phyloP scores from a whole-genome alignment of 2,113 vertebrate species.

The Saimiri boliviensis region DNA sequence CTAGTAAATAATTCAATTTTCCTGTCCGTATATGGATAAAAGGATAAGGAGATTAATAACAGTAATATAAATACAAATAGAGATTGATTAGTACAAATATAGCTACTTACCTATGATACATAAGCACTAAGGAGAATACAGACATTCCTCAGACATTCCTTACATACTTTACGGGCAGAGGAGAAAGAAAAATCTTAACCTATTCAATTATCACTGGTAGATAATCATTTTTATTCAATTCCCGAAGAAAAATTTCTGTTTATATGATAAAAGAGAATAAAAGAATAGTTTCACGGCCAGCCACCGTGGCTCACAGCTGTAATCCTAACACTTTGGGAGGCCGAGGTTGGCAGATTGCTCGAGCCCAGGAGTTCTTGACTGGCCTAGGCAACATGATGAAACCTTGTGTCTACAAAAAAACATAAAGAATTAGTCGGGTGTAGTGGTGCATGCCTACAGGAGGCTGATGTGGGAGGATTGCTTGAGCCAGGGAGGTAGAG shows the following conservation, averaged over 20 bases:
- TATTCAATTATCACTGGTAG: background rate
- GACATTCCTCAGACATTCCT: background rate
- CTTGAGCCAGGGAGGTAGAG: too few species aligned
- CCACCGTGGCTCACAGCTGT: too few species aligned
- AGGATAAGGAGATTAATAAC: background rate
- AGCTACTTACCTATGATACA: background rate
- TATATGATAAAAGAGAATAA: background rate
- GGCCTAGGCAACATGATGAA: too few species aligned
- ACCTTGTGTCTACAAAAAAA: too few species aligned
- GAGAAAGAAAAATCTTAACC: background rate
- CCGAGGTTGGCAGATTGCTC: too few species aligned
- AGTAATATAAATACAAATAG: constrained; percentile 26
- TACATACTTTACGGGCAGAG: background rate
- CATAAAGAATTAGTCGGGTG: too few species aligned
- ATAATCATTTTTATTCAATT: background rate
- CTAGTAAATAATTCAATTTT: constrained; percentile 29
- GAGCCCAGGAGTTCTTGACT: too few species aligned
- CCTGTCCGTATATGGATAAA: background rate
- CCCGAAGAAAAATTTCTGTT: background rate
- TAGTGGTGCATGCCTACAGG: too few species aligned
- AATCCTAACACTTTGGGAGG: too few species aligned
- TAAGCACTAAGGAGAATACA: constrained; percentile 1
- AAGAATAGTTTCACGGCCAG: background rate
- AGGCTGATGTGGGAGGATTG: too few species aligned
- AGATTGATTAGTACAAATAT: background rate